Percentiles rank a stretch among this genome's conserved stretches.
Evolutionary conservation across 2,888 invertebrate genomes (phyloP).

Genomic region (Epinotia ramella): DNA sequence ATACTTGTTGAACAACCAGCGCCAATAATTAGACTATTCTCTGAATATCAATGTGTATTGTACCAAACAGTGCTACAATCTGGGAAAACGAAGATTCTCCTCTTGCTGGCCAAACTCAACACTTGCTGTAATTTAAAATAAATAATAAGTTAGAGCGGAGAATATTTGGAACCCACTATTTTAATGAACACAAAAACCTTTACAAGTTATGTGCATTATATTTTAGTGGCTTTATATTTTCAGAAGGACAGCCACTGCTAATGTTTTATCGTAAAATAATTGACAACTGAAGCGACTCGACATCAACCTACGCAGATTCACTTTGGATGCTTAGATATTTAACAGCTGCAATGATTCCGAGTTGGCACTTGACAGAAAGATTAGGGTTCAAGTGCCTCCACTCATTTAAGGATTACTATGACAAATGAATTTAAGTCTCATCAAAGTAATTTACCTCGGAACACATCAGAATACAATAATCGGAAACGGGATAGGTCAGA

Average conservation of each 20-base stretch:
- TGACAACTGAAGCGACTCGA: conserved; percentile 9
- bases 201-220: conserved; percentile 2
- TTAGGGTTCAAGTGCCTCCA: not conserved
- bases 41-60: conserved; percentile 33
- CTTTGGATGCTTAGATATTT: not conserved
- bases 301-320: not conserved
- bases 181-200: conserved; percentile 24
- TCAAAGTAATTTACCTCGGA: not conserved
- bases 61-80: conserved; percentile 40
- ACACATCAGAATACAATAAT: no score
- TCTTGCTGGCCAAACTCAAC: conserved; percentile 38
- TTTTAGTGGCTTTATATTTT: not conserved
- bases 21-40: conserved; percentile 4
- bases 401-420: no score
- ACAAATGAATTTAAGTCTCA: not conserved
- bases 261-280: conserved; percentile 29
- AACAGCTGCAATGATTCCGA: conserved; percentile 1
- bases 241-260: conserved; percentile 7
- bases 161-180: conserved; percentile 36
- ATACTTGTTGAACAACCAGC: conserved; percentile 5
- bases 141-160: conserved; percentile 30
- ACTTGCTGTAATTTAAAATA: conserved; percentile 43
- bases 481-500: no score
- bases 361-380: not conserved
- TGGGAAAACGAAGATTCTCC: conserved; percentile 43